phyloP scores from a whole-genome alignment of 2,888 invertebrate species.

The Drosophila kambysellisi region DNA sequence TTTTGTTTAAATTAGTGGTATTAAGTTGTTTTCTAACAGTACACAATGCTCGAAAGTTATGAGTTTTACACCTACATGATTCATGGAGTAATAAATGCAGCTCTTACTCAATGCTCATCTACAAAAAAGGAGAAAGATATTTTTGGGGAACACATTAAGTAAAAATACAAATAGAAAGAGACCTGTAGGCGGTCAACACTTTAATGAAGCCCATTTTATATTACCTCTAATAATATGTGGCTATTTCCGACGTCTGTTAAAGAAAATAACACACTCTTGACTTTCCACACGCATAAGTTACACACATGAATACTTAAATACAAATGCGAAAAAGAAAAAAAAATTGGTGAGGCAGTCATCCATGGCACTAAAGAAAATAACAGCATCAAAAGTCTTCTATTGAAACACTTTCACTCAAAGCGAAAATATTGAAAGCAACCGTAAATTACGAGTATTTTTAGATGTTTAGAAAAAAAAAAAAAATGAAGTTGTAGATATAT shows the following conservation, averaged over 20 bases:
- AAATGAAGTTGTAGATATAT: slow-evolving; percentile 28
- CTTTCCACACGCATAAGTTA: slow-evolving; percentile 41
- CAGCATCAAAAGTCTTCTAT: slow-evolving; percentile 57
- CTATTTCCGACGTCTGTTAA: slow-evolving; percentile 36
- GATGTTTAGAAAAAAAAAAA: slow-evolving; percentile 34
- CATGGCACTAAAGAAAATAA: slow-evolving; percentile 38
- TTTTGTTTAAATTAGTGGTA: background rate
- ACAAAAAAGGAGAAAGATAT: background rate
- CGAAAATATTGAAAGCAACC: slow-evolving; percentile 68
- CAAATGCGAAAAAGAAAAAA: slow-evolving; percentile 44
- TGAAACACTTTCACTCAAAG: slow-evolving; percentile 63
- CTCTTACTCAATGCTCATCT: background rate
- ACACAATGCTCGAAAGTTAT: background rate
- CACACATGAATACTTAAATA: slow-evolving; percentile 7
- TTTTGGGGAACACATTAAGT: background rate
- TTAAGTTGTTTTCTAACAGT: background rate
- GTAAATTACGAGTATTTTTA: slow-evolving; percentile 54
- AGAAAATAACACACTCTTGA: slow-evolving; percentile 26
- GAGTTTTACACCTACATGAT: background rate
- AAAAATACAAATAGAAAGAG: slow-evolving; percentile 1
- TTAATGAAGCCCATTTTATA: slow-evolving; percentile 21
- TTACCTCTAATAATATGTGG: slow-evolving; percentile 21
- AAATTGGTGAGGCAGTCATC: slow-evolving; percentile 43
- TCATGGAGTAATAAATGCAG: background rate
- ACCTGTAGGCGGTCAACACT: slow-evolving; percentile 22